Percentiles rank a stretch among this genome's conserved stretches.
phyloP scores from a whole-genome alignment of 2,888 invertebrate species.

The Melinopterus prodromus region DNA sequence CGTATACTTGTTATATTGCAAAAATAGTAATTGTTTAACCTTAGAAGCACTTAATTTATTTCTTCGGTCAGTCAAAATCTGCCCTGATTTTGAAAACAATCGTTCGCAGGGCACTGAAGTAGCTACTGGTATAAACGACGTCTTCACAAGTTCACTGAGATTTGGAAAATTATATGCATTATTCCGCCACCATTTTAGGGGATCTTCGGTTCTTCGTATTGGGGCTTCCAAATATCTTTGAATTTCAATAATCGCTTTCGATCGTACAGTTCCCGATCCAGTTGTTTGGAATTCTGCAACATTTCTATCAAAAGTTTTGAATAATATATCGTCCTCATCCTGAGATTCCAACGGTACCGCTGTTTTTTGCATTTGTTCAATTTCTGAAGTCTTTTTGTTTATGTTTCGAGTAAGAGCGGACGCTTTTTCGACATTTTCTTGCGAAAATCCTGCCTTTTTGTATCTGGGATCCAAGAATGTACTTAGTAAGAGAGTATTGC shows the following conservation, averaged over 20 bases:
- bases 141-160: too few relatives aligned
- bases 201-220: too few relatives aligned
- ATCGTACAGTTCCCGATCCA: conserved; percentile 9
- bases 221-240: too few relatives aligned
- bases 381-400: conserved; percentile 20
- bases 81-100: conserved; percentile 4
- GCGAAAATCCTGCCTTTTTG: conserved; percentile 41
- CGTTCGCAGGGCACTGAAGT: background rate
- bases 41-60: background rate
- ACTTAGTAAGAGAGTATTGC: too few relatives aligned
- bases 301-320: conserved; percentile 12
- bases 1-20: background rate
- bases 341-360: conserved; percentile 8
- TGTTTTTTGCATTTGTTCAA: conserved; percentile 6
- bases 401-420: background rate
- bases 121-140: too few relatives aligned
- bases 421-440: conserved; percentile 18
- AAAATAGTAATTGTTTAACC: background rate
- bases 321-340: background rate
- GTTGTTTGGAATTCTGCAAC: conserved; percentile 18
- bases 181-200: too few relatives aligned
- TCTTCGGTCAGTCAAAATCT: background rate
- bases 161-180: too few relatives aligned
- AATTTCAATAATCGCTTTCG: background rate
- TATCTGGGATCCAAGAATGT: conserved; percentile 44